Percentiles rank a stretch among this genome's conserved stretches.
These are phyloP conservation scores for Ericerus pela DNA, from an alignment of 1,140 invertebrate species.

Conservation along the genomic window DNA sequence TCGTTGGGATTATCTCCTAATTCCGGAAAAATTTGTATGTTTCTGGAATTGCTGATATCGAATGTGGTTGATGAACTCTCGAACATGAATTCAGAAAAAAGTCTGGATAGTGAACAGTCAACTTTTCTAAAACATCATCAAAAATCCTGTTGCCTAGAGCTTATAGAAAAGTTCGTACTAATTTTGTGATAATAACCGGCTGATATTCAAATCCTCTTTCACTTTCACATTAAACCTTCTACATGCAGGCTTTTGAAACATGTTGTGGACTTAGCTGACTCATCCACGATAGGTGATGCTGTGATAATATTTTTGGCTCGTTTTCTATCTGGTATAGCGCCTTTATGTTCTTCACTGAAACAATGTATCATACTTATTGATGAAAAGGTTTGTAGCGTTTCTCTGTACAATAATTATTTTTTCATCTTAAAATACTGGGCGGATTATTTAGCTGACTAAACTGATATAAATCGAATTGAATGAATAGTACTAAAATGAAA, in stretches of 20 bases:
- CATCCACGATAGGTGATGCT: neutral
- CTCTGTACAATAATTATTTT: too few species aligned
- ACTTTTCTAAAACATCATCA: neutral
- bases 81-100: neutral
- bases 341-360: neutral
- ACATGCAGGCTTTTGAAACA: too few species aligned
- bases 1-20: neutral
- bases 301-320: neutral
- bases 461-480: too few species aligned
- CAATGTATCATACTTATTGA: neutral
- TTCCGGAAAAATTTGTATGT: neutral
- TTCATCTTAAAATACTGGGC: too few species aligned
- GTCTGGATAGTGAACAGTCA: neutral
- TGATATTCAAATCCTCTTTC: neutral
- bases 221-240: neutral
- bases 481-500: too few species aligned
- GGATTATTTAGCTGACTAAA: too few species aligned
- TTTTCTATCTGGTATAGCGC: neutral
- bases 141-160: neutral
- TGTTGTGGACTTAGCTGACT: neutral
- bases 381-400: neutral
- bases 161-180: neutral
- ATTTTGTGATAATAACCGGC: too few species aligned
- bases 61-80: neutral
- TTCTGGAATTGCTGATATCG: neutral